A percentile compares a stretch with the other conserved stretches of the same genome.
phyloP scores from a whole-genome alignment of 2,113 vertebrate species.

The Geococcyx californianus region DNA sequence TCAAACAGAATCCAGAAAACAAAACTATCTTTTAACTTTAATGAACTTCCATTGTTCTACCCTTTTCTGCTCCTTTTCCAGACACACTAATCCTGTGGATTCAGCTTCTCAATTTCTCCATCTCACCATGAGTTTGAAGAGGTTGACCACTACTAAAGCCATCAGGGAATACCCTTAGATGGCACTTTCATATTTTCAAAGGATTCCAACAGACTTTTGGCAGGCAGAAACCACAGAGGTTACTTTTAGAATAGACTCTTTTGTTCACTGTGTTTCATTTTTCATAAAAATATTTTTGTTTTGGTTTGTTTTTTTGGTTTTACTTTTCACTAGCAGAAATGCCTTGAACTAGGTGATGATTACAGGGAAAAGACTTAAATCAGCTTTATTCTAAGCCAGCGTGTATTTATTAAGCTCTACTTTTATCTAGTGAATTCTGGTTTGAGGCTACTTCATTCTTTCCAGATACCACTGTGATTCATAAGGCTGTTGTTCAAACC shows the following conservation, averaged over 20 bases:
- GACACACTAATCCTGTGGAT: not conserved
- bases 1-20: conserved; percentile 17
- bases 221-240: not conserved
- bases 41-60: not conserved
- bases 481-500: not conserved
- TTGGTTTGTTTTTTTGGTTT: not conserved
- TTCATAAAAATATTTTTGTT: no score
- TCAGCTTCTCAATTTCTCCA: not conserved
- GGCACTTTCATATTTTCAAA: not conserved
- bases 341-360: not conserved
- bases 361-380: not conserved
- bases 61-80: not conserved
- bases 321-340: not conserved
- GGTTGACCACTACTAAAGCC: not conserved
- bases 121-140: not conserved
- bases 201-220: conserved; percentile 1
- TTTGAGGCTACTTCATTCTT: not conserved
- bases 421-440: not conserved
- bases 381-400: not conserved
- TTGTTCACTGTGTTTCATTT: not conserved
- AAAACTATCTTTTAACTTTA: not conserved
- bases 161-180: not conserved
- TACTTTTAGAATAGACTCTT: not conserved
- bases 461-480: not conserved
- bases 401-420: not conserved